Percentiles rank a stretch among this genome's conserved stretches.
Conservation (phyloP, 2,113 vertebrate species). For the Apteryx owenii region DNA sequence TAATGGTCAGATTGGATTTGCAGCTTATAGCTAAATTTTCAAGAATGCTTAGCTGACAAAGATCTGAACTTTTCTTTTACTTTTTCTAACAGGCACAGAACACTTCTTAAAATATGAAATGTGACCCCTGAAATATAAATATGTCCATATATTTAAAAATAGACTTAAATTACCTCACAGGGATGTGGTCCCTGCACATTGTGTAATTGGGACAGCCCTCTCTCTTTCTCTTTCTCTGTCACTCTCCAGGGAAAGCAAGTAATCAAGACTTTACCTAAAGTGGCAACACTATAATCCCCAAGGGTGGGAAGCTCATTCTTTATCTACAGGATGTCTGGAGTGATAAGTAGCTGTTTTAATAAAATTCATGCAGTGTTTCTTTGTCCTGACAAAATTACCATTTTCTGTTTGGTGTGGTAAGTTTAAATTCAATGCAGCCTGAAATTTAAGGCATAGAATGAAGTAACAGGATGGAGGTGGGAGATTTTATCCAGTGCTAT, state of each 20-base stretch:
- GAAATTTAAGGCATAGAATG: neutral
- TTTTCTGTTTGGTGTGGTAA: neutral
- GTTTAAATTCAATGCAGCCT: neutral
- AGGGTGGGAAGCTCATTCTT: slow-evolving; percentile 48
- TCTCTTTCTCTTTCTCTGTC: slow-evolving; percentile 19
- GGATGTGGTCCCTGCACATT: slow-evolving; percentile 37
- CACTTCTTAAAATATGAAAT: neutral
- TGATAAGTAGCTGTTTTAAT: slow-evolving; percentile 54
- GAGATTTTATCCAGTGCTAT: neutral
- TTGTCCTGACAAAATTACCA: slow-evolving; percentile 33
- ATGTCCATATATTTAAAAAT: slow-evolving; percentile 54
- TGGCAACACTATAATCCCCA: slow-evolving; percentile 38
- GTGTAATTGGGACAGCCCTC: slow-evolving; percentile 55
- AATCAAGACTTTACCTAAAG: slow-evolving; percentile 67
- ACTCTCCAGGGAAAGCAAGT: slow-evolving; percentile 58
- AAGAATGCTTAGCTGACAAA: neutral
- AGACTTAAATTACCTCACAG: slow-evolving; percentile 61
- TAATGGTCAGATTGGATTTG: neutral
- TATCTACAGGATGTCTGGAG: slow-evolving; percentile 60
- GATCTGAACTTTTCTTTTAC: neutral
- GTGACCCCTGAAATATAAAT: slow-evolving; percentile 52
- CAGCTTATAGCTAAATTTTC: neutral
- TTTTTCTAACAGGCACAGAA: neutral
- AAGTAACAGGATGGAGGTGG: accelerated
- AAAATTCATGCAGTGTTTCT: slow-evolving; percentile 12